Evolutionary conservation across 2,888 invertebrate species (phyloP), one percentile per base, ranked within the genome.

Genomic region (Pherbina coryleti): DNA sequence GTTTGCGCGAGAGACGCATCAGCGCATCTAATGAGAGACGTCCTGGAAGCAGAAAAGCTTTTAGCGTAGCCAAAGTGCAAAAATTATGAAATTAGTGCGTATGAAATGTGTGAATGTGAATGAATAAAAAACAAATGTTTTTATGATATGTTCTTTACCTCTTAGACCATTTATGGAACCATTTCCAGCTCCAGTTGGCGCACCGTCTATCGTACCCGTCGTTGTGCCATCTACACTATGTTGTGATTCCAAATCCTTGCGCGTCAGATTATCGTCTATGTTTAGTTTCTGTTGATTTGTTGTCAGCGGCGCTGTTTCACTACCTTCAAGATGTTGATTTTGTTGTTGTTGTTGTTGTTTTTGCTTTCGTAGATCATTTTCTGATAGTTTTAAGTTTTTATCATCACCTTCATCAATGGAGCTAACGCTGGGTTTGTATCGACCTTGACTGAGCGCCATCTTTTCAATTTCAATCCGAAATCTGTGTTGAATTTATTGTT

Each of bases 401-500:
- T 87, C 87, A 75, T 87, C 87, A 55, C 87, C 87, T 83, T 87
- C 88, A 78, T 87, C 87, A 81, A 87, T 87, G 80, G 86, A 85
- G 79, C 85, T 85, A 76, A 87, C 84, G 60, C 86, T 86, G 31
- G 88, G 87, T 78, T 87, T 87, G 34, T 86, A 88, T 79, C 87
- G 88, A 79, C 86, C 86, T 83, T 84, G 86, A 82, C 82, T 87
- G 66, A 86, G 81, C 73, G 85, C 85, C 87, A 87, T 85, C 17
- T 14, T 44, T 7, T 1, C n/a, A 5, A 3, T 55, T 19, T 5
- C 1, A 19, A 5, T 9, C 55, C 55, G 19, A 55, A 22, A 9
- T 19, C 2, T 55, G 44, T 44, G 44, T 11, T 14, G 44, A 44
- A 44, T 14, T 44, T 44, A 1, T 44, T 44, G 4, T 44, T 11